A percentile compares a stretch with the other conserved stretches of the same genome.
phyloP scores from a whole-genome alignment of 2,888 invertebrate genomes.

The Malachius bipustulatus region DNA sequence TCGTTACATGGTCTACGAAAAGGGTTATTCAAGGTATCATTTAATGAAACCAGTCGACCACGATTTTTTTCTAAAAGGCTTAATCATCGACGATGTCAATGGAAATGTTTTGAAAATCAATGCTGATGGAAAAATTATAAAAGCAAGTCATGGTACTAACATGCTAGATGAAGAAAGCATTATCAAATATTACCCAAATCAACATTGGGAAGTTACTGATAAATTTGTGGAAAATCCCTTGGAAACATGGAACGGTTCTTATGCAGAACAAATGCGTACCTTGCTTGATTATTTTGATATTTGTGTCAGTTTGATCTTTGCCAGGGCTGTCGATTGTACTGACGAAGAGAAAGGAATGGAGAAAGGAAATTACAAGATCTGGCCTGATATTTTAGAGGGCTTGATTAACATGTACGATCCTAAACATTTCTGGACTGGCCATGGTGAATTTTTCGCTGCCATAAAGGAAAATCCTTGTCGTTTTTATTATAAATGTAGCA shows the following conservation, averaged over 20 bases:
- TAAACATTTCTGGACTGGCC: slow-evolving; percentile 42
- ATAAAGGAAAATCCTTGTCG: slow-evolving; percentile 45
- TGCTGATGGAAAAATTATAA: slow-evolving; percentile 47
- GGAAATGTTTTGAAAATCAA: slow-evolving; percentile 50
- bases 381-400: slow-evolving; percentile 52
- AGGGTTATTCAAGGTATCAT: slow-evolving; percentile 41
- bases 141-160: slow-evolving; percentile 55
- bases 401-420: slow-evolving; percentile 47
- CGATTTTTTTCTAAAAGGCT: slow-evolving; percentile 60
- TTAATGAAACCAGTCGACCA: slow-evolving; percentile 41
- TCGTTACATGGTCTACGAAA: slow-evolving; percentile 46
- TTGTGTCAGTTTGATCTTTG: slow-evolving; percentile 51
- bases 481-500: slow-evolving; percentile 47
- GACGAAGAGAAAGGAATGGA: slow-evolving; percentile 38
- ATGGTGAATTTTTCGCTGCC: slow-evolving; percentile 50
- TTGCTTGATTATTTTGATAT: slow-evolving; percentile 65
- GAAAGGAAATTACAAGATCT: slow-evolving; percentile 42
- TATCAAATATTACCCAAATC: slow-evolving; percentile 44
- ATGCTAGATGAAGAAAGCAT: slow-evolving; percentile 44
- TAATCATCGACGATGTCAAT: slow-evolving; percentile 52
- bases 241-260: slow-evolving; percentile 50
- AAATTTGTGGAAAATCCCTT: slow-evolving; percentile 44
- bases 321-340: slow-evolving; percentile 50
- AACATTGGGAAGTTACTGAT: slow-evolving; percentile 44
- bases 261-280: slow-evolving; percentile 46